These are phyloP conservation scores for Psittacus erithacus DNA, from an alignment of 2,113 vertebrate species.

Conservation along the genomic window DNA sequence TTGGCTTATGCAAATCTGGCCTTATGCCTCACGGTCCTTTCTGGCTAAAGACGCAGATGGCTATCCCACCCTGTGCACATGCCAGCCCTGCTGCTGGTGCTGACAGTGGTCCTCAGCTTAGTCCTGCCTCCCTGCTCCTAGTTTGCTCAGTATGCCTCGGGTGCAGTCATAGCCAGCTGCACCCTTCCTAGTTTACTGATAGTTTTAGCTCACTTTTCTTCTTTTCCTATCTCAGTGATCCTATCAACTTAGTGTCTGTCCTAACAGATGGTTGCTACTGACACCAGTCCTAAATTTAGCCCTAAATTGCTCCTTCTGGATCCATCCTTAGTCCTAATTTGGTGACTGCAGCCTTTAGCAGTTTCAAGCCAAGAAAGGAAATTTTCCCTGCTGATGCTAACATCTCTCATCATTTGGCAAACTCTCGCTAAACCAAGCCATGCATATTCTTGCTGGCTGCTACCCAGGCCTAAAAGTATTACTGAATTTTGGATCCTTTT, in stretches of 20 bases:
- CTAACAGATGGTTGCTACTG: not conserved
- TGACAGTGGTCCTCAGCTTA: not conserved
- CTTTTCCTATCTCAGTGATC: not conserved
- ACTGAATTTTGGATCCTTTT: constrained; percentile 3
- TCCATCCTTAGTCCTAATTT: constrained; percentile 29
- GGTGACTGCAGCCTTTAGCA: constrained; percentile 1
- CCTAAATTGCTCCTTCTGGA: not conserved
- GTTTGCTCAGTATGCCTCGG: not conserved
- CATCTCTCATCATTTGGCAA: constrained; percentile 15
- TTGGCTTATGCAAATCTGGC: not conserved
- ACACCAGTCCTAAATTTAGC: constrained; percentile 36
- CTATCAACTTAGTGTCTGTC: not conserved
- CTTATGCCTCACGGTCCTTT: not conserved
- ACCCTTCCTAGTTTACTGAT: not conserved
- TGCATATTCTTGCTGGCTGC: constrained; percentile 10
- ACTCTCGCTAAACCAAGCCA: not conserved
- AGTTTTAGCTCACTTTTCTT: not conserved
- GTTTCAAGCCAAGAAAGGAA: constrained; percentile 52
- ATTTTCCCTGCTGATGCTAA: not conserved
- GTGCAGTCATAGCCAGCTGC: accelerated
- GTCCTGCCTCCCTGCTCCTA: not conserved
- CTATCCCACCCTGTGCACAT: not conserved
- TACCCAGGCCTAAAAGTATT: constrained; percentile 3
- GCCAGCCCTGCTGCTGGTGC: not conserved
- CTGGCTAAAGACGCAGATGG: not conserved